Conservation (phyloP, 2,113 vertebrate genomes). For the Hyperopisus bebe region DNA sequence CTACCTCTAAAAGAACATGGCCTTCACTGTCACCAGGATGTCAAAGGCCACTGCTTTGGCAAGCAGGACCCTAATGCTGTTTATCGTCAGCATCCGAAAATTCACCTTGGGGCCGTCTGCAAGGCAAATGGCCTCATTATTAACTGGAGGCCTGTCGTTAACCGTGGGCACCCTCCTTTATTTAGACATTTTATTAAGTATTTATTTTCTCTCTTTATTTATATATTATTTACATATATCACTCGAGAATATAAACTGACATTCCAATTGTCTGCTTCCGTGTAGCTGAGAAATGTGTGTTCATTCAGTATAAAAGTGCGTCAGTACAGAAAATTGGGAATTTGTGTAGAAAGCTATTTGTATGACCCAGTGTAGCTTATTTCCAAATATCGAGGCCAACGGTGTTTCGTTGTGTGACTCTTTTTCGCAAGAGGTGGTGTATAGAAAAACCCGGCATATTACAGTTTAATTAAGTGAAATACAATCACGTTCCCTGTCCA, state of each 20-base stretch:
- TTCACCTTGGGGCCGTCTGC: constrained; percentile 35
- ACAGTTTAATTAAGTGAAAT: background rate
- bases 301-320: background rate
- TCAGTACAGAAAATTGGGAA: background rate
- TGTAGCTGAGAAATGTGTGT: background rate
- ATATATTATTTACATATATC: background rate
- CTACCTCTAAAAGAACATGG: constrained; percentile 26
- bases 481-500: background rate
- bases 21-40: constrained; percentile 48
- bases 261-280: background rate
- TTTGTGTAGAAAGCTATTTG: background rate
- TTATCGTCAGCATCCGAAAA: constrained; percentile 39
- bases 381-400: background rate
- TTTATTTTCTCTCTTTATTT: background rate
- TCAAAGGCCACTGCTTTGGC: constrained; percentile 48
- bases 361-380: background rate
- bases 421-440: background rate
- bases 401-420: background rate
- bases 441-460: background rate
- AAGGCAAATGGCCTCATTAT: background rate
- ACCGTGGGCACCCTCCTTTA: background rate
- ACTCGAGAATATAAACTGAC: background rate
- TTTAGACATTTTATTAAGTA: background rate
- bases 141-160: background rate
- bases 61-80: constrained; percentile 45